These are phyloP conservation scores for Malacoctenus gilli DNA, from an alignment of 2,797 vertebrate genomes.

Conservation along the genomic window DNA sequence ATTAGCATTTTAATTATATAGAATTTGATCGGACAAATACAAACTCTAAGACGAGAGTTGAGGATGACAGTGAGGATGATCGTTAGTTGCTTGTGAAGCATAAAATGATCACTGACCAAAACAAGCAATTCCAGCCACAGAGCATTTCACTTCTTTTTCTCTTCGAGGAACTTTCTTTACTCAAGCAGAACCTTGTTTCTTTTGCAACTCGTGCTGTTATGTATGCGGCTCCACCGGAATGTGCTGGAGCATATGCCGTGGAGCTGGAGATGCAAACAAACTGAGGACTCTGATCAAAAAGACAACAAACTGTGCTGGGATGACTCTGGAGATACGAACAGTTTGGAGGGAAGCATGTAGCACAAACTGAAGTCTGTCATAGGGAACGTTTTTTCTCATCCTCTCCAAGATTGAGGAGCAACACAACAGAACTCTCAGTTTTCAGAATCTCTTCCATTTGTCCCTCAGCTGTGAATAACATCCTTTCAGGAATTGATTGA, in stretches of 20 bases:
- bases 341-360: slow-evolving; percentile 3
- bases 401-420: not conserved
- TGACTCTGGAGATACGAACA: slow-evolving; percentile 18
- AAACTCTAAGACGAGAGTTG: no score
- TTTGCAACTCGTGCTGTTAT: slow-evolving; percentile 7
- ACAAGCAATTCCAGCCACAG: no score
- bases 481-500: no score
- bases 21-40: no score
- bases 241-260: slow-evolving; percentile 24
- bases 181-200: not conserved
- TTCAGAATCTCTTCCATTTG: not conserved
- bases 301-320: slow-evolving; percentile 8
- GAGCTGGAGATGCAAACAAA: slow-evolving; percentile 24
- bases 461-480: not conserved
- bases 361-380: slow-evolving; percentile 15
- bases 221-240: slow-evolving; percentile 11
- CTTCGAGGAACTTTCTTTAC: no score
- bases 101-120: no score
- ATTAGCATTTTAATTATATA: no score
- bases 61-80: no score
- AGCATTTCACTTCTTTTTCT: no score
- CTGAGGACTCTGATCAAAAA: slow-evolving; percentile 19
- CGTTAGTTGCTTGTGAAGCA: no score
- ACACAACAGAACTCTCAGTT: slow-evolving; percentile 3
- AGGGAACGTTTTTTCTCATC: slow-evolving; percentile 10